Evolutionary conservation across 2,113 vertebrate species (phyloP), one percentile per base, ranked within the genome.

Genomic region (Apodemus speciosus): DNA sequence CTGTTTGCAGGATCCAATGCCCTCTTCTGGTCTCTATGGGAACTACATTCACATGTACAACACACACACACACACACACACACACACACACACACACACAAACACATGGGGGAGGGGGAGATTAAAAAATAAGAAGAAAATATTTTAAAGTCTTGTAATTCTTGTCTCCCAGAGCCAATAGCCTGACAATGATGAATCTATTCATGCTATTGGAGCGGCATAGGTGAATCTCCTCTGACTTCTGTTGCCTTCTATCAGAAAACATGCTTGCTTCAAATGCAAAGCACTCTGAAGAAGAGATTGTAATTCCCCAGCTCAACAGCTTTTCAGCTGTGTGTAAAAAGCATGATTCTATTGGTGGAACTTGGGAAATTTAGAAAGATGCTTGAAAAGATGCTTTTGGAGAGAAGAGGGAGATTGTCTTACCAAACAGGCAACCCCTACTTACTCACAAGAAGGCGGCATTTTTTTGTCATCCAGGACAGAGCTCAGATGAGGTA

Each of bases 391-490:
- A 95, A 93, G 56, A 49, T 94, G 25, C 43, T 68, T 68, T 20
- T 66, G 43, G 43, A 40, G 11, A 9, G 9, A n/a, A 51, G 20
- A 35, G 30, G 43, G 83, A 85, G 43, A 15, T 83, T 94, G 88
- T 90, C 56, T 92, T 93, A 79, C 38, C 20, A 79, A 92, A 87
- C 83, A 89, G 84, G 8, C 40, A 79, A 20, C 30, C 16, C 81
- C 56, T 89, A 43, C 81, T 92, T 32, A 88, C 64, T 71, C 56
- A 38, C 38, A 94, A 89, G 56, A 85, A 84, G 51, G 62, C 0
- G 75, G 68, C 90, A 91, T 93, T 80, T 96, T 96, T 51, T 94
- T 77, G 46, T 68, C n/a, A 73, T n/a, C 43, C 1, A 64, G 68
- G 64, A 94, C 38, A 32, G 15, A 64, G 56, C n/a, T 62, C 49